phyloP scores from a whole-genome alignment of 2,113 vertebrate species.

The Pampusana beccarii region DNA sequence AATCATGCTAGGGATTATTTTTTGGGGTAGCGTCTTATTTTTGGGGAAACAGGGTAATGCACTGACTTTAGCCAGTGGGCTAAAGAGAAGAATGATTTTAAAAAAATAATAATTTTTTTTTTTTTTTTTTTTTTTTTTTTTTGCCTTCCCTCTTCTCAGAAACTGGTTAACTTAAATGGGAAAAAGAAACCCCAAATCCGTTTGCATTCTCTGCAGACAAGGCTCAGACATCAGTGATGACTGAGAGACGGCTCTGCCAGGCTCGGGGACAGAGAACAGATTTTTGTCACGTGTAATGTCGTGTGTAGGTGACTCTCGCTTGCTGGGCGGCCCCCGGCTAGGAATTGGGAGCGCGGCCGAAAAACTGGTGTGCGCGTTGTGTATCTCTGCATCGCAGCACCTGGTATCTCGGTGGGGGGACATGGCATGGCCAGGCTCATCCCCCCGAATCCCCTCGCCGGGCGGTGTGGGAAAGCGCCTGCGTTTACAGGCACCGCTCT shows the following conservation, averaged over 20 bases:
- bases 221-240: neutral
- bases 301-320: neutral
- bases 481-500: neutral
- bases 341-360: fast-evolving
- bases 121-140: too few species aligned
- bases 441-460: fast-evolving
- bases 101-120: too few species aligned
- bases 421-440: fast-evolving
- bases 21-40: too few species aligned
- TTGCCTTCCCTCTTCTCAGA: neutral
- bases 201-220: neutral
- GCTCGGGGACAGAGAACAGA: neutral
- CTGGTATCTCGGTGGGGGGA: neutral
- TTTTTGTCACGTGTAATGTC: neutral
- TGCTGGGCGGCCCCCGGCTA: neutral
- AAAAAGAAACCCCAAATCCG: neutral
- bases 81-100: neutral
- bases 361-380: neutral
- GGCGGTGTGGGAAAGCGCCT: neutral
- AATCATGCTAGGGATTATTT: too few species aligned
- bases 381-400: neutral
- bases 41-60: too few species aligned
- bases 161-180: too few species aligned
- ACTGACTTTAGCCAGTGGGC: neutral
- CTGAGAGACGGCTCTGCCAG: neutral